Base-by-base conservation (phyloP, 2,888 invertebrate species). In the Drosophila formosana region DNA sequence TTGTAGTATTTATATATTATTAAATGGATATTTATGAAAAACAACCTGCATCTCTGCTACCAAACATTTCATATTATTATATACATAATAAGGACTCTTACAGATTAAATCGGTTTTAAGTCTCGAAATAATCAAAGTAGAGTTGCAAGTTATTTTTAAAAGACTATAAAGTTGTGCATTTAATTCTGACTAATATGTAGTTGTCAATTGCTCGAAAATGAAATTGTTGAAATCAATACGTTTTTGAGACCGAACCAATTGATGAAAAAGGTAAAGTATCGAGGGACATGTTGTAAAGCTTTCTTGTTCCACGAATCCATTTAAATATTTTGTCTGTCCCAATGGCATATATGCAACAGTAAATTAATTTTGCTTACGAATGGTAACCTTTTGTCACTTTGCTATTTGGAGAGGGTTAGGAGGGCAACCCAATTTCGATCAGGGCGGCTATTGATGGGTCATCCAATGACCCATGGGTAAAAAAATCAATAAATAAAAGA, bases 401-500 rank as follows among this genome's bases (percentile, higher is more conserved):
- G 32, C 32, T 3, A 32, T 32, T 32, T 32, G 34, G 3, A 3
- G 32, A 26, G 18, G 32, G 45, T 9, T 37, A 11, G 9, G 41
- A 13, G 13, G 23, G 11, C 7, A 28, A 3, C 41, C 39, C 56
- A 4, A 11, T 28, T 26, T 9, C 34, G 11, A n/a, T 37, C 37
- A 9, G 60, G 13, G 6, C 26, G 39, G 25, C 32, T 30, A 51
- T 62, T 34, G 26, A 47, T 32, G 73, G 74, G 43, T 60, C 65
- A 53, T 25, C 45, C 45, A n/a, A 37, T 49, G 45, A 75, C 57
- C 71, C 73, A 78, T 47, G 49, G 41, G 28, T 49, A 26, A 58
- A 53, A 58, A 30, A 57, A 62, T 62, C 65, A 66, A 66, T 60
- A 74, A 78, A 66, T 74, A 74, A 65, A 68, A 47, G 49, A 60